Evolutionary conservation across 2,888 invertebrate species (phyloP).

Genomic region (Pomacea canaliculata): DNA sequence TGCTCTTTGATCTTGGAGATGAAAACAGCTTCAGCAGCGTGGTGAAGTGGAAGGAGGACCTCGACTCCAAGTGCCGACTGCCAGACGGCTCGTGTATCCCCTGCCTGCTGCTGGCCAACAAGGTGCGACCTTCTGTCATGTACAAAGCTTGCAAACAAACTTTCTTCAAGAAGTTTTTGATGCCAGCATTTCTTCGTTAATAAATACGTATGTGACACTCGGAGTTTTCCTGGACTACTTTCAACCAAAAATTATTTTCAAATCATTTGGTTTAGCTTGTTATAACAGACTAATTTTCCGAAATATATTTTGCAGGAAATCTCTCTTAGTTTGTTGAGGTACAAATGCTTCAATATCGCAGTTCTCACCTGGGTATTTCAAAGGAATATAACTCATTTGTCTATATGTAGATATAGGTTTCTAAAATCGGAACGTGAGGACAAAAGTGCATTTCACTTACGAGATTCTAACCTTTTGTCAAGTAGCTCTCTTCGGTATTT

Average conservation of each 20-base stretch:
- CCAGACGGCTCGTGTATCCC: conserved; percentile 24
- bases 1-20: conserved; percentile 31
- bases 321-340: no score
- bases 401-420: no score
- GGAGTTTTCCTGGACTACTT: background rate
- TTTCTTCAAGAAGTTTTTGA: background rate
- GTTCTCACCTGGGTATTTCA: no score
- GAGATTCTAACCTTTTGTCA: no score
- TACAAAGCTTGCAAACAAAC: no score
- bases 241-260: background rate
- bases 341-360: no score
- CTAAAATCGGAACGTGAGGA: no score
- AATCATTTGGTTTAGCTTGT: background rate
- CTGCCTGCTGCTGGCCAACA: conserved; percentile 32
- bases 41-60: conserved; percentile 24
- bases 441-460: no score
- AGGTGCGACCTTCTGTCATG: conserved; percentile 18
- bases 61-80: conserved; percentile 24
- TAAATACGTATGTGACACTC: background rate
- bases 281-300: no score
- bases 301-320: no score
- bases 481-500: no score
- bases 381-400: no score
- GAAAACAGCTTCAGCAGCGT: conserved; percentile 21
- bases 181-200: background rate